Evolutionary conservation across 1,140 invertebrate genomes (phyloP).

Genomic region (Manduca sexta): DNA sequence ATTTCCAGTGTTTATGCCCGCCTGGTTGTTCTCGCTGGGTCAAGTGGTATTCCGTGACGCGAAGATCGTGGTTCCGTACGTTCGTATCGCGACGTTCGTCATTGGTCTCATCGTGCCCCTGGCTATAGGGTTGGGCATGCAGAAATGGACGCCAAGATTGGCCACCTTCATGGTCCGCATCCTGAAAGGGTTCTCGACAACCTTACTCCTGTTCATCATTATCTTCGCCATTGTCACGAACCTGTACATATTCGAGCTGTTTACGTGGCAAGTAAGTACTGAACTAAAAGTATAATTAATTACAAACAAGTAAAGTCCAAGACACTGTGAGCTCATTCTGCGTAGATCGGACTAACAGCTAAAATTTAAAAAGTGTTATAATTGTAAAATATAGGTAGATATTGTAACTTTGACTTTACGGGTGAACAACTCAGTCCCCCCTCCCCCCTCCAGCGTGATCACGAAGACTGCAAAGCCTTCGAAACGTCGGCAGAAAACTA

Average conservation of each 20-base stretch:
- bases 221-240: conserved; percentile 95
- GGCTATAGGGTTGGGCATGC: conserved; percentile 84
- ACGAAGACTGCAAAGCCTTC: too few relatives aligned
- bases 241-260: conserved; percentile 91
- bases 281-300: too few relatives aligned
- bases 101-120: conserved; percentile 88
- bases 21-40: conserved; percentile 97
- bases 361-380: too few relatives aligned
- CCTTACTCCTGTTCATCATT: conserved; percentile 91
- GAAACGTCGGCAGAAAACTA: too few relatives aligned
- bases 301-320: too few relatives aligned
- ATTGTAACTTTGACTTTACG: too few relatives aligned
- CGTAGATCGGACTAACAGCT: too few relatives aligned
- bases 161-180: conserved; percentile 83
- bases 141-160: conserved; percentile 78
- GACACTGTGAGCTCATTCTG: too few relatives aligned
- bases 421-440: too few relatives aligned
- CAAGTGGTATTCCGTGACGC: conserved; percentile 82
- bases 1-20: conserved; percentile 89
- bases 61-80: conserved; percentile 86
- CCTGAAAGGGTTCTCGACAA: conserved; percentile 88
- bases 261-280: conserved; percentile 91
- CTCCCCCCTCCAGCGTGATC: too few relatives aligned
- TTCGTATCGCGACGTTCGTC: conserved; percentile 84
- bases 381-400: too few relatives aligned